phyloP scores from a whole-genome alignment of 2,797 vertebrate genomes.

The Semaprochilodus insignis region DNA sequence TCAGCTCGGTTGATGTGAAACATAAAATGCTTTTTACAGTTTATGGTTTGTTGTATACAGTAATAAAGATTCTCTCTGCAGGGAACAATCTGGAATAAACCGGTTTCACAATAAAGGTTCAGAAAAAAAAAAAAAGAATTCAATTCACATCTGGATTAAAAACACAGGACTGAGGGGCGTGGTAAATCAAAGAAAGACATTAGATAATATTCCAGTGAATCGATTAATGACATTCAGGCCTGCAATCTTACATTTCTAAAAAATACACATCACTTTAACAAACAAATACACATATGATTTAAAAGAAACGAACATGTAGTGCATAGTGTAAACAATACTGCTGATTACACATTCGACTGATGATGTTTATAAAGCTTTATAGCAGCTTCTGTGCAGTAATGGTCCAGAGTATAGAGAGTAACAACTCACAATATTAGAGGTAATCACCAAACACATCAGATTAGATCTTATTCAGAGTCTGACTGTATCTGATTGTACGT shows the following conservation, averaged over 20 bases:
- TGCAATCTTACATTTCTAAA: not conserved
- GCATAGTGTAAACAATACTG: conserved; percentile 8
- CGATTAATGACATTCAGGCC: not conserved
- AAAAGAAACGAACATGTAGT: not conserved
- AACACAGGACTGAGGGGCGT: too few species aligned
- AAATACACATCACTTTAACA: not conserved
- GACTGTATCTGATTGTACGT: too few species aligned
- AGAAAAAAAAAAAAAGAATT: not conserved
- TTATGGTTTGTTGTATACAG: not conserved
- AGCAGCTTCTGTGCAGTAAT: not conserved
- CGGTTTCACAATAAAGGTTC: not conserved
- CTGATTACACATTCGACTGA: not conserved
- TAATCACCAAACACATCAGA: too few species aligned
- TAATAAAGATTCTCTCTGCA: not conserved
- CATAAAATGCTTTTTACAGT: not conserved
- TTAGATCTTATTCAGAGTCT: too few species aligned
- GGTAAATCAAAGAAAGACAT: not conserved
- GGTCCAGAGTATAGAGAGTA: not conserved
- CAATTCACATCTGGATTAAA: too few species aligned
- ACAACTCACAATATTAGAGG: too few species aligned
- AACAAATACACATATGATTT: not conserved
- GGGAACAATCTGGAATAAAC: not conserved
- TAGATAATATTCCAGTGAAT: not conserved
- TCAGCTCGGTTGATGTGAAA: not conserved
- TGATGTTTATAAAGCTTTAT: not conserved